Evolutionary conservation across 2,797 vertebrate genomes (phyloP), one percentile per base, ranked within the genome.

Genomic region (Steatocranus sp.): DNA sequence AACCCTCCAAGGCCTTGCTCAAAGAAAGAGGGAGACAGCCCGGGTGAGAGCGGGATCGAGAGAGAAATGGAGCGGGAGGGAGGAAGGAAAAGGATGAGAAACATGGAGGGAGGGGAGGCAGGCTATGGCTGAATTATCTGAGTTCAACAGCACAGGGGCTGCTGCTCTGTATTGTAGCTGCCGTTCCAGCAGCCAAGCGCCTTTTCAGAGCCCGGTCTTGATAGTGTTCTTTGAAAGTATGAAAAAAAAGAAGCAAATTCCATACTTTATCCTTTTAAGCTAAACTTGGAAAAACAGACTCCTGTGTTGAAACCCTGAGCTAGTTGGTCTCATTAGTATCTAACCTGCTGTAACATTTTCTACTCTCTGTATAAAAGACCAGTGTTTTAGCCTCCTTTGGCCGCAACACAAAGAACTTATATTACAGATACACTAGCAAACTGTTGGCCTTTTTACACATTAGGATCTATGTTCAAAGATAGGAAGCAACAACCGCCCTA

Each of bases 1-100:
- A 92, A 90, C 85, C 88, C 91, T 94, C 90, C 61, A 53, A 93
- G 92, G 92, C 85, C 88, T 73, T 3, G 84, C 82, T 84, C 70
- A 88, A 83, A 93, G 87, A 86, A 85, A 79, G 80, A 75, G 58
- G 75, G 70, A 66, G 80, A 76, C 61, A 73, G 88, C 49, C 43
- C 51, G 50, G 78, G 84, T 77, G 80, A 88, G 85, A 79, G 82
- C 73, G 75, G 76, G 79, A 73, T 76, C 88, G 82, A 88, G 85
- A 83, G 80, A 88, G 85, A 84, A 86, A 79, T 49, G n/a, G 58
- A 63, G 20, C 68, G 49, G 61, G 78, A 82, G 82, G 82, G 78
- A 82, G 82, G 82, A 84, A 81, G 78, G 79, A 73, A 85, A 53
- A 80, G 75, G 79, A 91, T 75, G 79, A 88, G 78, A 80, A 68